Base-by-base conservation (phyloP, 2,888 invertebrate species). In the Leptopilina drosophilae region DNA sequence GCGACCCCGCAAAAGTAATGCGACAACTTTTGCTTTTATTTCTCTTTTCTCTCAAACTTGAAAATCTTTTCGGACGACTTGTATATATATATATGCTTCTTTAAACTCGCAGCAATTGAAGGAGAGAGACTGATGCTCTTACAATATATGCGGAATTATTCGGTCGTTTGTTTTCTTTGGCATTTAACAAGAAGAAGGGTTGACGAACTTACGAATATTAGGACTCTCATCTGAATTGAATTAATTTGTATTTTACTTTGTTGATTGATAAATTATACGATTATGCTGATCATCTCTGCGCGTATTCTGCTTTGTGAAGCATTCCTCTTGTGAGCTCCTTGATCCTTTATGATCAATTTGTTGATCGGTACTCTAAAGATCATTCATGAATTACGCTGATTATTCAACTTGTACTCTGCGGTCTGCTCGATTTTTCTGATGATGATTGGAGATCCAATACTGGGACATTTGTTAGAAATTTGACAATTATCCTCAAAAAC, bases 41-140 rank as follows among this genome's bases (percentile, higher is more conserved):
- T 33, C 33, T 33, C 33, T 33, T 33, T 33, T 33, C 33, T 33
- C 33, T 33, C 73, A 56, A 14, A 6, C 56, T 53, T 69, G 49
- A 73, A 73, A 49, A 49, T 49, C 12, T 49, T 73, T 73, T 73
- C 73, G 73, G 12, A 56, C 73, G 33, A 33, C 56, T 73, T 42
- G 8, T 42, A 42, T 42, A 42, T 42, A 42, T 42, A 42, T 42
- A 42, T 42, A 42, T 42, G 56, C 56, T 33, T 53, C 73, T 73
- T 73, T 33, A 56, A 67, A n/a, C n/a, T 56, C 8, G n/a, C 3
- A 7, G 26, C 64, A 64, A 64, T 64, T 20, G 64, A 40, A 40
- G 40, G 33, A 33, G 20, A 20, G 20, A 20, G 20, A 20, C 20
- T 5, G 33, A 3, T 33, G 33, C 33, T 14, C 33, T 14, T 49